phyloP scores from a whole-genome alignment of 2,113 vertebrate species.

The Notechis scutatus region DNA sequence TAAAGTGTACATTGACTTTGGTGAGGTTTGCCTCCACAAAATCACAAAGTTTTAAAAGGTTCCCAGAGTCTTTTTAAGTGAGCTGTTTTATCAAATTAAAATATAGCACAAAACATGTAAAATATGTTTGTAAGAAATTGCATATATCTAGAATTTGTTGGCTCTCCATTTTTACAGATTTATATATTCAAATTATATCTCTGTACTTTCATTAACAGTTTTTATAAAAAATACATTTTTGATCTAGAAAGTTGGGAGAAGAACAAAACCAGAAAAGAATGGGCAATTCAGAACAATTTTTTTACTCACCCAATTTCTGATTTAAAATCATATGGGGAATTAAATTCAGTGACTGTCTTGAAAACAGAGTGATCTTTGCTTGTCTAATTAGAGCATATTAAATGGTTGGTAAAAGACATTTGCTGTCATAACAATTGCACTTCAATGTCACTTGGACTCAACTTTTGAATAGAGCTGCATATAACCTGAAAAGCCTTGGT shows the following conservation, averaged over 20 bases:
- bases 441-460: background rate
- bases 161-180: too few relatives aligned
- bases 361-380: background rate
- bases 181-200: background rate
- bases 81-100: background rate
- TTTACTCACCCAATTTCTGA: background rate
- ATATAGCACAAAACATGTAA: background rate
- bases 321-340: background rate
- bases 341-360: background rate
- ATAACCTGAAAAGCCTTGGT: background rate
- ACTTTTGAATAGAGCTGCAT: background rate
- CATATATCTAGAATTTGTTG: background rate
- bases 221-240: background rate
- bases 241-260: background rate
- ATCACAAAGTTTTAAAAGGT: background rate
- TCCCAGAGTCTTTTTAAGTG: background rate
- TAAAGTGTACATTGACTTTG: slow-evolving; percentile 39
- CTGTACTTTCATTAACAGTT: background rate
- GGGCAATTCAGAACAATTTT: background rate
- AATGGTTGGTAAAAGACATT: background rate
- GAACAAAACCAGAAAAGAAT: background rate
- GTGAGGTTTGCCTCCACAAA: slow-evolving; percentile 12
- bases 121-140: slow-evolving; percentile 26
- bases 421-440: background rate
- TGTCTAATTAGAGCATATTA: background rate